phyloP scores from a whole-genome alignment of 2,888 invertebrate genomes.

The Lamellibrachia satsuma region DNA sequence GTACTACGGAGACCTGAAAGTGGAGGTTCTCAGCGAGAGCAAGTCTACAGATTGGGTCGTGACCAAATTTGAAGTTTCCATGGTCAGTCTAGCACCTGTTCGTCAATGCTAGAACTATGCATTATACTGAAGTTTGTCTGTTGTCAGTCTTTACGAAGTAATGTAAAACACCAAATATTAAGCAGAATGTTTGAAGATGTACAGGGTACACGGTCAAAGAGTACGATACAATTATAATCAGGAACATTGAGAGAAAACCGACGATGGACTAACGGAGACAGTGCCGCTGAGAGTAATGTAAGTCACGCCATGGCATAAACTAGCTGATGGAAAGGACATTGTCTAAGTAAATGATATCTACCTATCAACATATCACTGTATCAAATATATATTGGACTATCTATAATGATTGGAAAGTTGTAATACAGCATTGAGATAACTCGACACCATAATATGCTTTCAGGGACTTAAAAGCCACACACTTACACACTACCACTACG shows the following conservation, averaged over 20 bases:
- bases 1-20: neutral
- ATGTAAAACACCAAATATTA: too few species aligned
- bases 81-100: neutral
- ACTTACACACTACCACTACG: conserved; percentile 85
- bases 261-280: too few species aligned
- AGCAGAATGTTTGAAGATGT: too few species aligned
- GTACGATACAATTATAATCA: too few species aligned
- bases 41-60: neutral
- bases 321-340: too few species aligned
- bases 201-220: too few species aligned
- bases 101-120: neutral
- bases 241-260: too few species aligned
- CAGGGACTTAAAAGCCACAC: conserved; percentile 22
- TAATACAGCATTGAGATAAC: neutral
- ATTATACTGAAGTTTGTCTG: neutral
- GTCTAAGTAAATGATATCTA: neutral
- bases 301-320: too few species aligned
- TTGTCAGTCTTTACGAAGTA: too few species aligned
- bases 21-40: neutral
- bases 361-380: neutral
- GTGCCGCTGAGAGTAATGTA: too few species aligned
- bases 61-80: neutral
- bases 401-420: neutral
- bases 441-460: neutral
- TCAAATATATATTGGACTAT: neutral